Evolutionary conservation across 2,888 invertebrate species (phyloP), one percentile per base, ranked within the genome.

Genomic region (Thysanoteuthis rhombus): DNA sequence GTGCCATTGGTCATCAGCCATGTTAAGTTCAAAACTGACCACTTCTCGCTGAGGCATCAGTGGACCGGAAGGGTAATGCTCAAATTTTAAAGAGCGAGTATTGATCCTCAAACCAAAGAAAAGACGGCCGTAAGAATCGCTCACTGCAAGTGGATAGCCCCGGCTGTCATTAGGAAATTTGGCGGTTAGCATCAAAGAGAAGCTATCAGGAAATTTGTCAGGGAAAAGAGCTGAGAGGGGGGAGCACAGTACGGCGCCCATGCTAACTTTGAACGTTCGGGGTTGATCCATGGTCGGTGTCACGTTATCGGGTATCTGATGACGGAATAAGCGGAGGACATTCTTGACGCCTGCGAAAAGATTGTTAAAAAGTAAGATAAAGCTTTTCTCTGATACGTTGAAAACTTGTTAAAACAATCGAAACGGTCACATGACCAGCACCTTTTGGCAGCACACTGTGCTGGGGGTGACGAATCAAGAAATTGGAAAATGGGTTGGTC

Each of bases 1-100:
- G 93, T 96, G 96, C 96, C 96, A 96, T 25, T 93, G 92, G 39
- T 95, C 95, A 93, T 95, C 95, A 25, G 93, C 94, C 0, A 95
- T 90, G 75, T 95, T 94, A n/a, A 95, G 94, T 45, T 95, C 94
- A 94, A 96, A 95, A 92, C 93, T 92, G 93, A 90, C 45, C 19
- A 45, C 45, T 40, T 75, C 75, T n/a, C n/a, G 10, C 2, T 28
- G 32, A 45, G 45, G n/a, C 28, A 4, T 92, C n/a, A n/a, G 22
- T 10, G 32, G n/a, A 16, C n/a, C 25, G 16, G 40, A 92, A 19
- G 40, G 16, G 3, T 6, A n/a, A n/a, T 42, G 92, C n/a, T 92
- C 92, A 22, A 92, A 45, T 92, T 45, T 92, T 42, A 92, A n/a
- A 1, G 45, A 40, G 19, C 28, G 40, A 36, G 40, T 28, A n/a